Evolutionary conservation across 2,113 vertebrate genomes (phyloP), one percentile per base, ranked within the genome.

Genomic region (Falcunculus frontatus): DNA sequence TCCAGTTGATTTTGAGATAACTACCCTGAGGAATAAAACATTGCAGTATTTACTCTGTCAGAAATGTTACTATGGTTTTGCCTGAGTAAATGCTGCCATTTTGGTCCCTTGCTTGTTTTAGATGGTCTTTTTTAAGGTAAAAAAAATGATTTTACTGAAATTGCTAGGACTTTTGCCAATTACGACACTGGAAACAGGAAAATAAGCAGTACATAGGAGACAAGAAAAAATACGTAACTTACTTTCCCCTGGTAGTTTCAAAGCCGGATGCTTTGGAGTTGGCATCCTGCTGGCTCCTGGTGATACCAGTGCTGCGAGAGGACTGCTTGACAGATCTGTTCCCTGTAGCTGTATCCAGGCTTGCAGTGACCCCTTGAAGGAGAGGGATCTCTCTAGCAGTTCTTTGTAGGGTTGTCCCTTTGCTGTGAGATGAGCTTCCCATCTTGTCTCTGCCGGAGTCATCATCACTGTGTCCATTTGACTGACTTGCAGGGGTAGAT

Each of bases 171-270:
- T 80, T 91, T 56, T 46, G 21, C 19, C 10, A 44, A 30, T 55
- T 76, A 52, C 81, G 55, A 17, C 42, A 57, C 25, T 57, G 13
- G 17, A 26, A 73, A 63, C 30, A 84, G 55, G 52, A 78, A 95
- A 75, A 79, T 17, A 92, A 67, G 35, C 44, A 90, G 11, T n/a
- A 70, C 7, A 62, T 14, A 75, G 13, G 27, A 80, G 47, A 59
- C 21, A 37, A 84, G 29, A 83, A 89, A 89, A 52, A 92, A 69
- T 3, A 53, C 0, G 0, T 33, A 49, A 32, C 52, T 98, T 98
- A 98, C 98, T 98, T 98, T 95, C 96, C 97, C 60, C 98, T 96
- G 27, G 97, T 95, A 39, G 97, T 97, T 96, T 98, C 96, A 91
- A 98, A 98, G 74, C 85, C 8, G 1, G 97, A 30, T 35, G 89